Percentiles rank a stretch among this genome's conserved stretches.
Evolutionary conservation across 2,888 invertebrate species (phyloP).

Genomic region (Taphrorychus bicolor): DNA sequence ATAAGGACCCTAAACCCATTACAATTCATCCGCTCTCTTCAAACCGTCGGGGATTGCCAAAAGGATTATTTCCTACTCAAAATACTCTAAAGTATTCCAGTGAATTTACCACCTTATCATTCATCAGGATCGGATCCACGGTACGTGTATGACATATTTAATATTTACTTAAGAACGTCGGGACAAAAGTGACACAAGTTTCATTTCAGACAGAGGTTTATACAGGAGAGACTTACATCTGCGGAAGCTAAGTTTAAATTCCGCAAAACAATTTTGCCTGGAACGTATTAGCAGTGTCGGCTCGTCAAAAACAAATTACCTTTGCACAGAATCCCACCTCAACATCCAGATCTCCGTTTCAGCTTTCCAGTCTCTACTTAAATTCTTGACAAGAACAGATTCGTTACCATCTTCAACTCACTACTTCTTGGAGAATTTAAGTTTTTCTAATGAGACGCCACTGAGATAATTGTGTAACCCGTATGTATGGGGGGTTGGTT

Average conservation of each 20-base stretch:
- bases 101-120: slow-evolving; percentile 42
- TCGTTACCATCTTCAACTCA: too few species aligned
- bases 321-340: neutral
- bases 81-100: slow-evolving; percentile 36
- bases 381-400: too few species aligned
- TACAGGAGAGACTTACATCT: slow-evolving; percentile 38
- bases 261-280: slow-evolving; percentile 31
- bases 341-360: neutral
- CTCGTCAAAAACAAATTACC: slow-evolving; percentile 2
- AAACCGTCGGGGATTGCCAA: slow-evolving; percentile 29
- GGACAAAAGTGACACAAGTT: slow-evolving; percentile 48
- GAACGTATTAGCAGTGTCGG: slow-evolving; percentile 11
- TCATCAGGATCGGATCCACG: slow-evolving; percentile 39
- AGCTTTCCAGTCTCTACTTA: neutral
- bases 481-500: slow-evolving; percentile 19
- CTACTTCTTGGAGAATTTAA: neutral
- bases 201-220: slow-evolving; percentile 44
- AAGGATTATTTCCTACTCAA: slow-evolving; percentile 33
- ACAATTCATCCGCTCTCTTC: slow-evolving; percentile 24
- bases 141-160: slow-evolving; percentile 41
- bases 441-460: slow-evolving; percentile 14
- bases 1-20: slow-evolving; percentile 8
- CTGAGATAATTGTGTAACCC: slow-evolving; percentile 20
- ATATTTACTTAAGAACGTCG: slow-evolving; percentile 44
- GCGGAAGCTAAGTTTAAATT: slow-evolving; percentile 36